Evolutionary conservation across 2,113 vertebrate species (phyloP).

Genomic region (Montifringilla adamsi): DNA sequence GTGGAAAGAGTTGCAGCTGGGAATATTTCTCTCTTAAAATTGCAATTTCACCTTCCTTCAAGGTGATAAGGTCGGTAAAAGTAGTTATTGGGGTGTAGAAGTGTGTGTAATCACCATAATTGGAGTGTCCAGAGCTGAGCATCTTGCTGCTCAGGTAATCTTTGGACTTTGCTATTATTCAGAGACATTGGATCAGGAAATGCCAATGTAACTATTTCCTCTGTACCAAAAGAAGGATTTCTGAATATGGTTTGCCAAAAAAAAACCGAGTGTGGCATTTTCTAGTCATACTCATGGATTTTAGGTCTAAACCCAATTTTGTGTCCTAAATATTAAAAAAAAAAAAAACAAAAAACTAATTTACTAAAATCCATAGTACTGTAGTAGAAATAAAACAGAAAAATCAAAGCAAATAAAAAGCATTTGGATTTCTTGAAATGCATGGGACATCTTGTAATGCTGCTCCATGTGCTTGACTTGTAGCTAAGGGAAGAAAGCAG

Average conservation of each 20-base stretch:
- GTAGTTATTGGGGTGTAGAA: accelerated
- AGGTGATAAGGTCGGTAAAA: accelerated
- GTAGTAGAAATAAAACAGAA: background rate
- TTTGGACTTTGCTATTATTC: background rate
- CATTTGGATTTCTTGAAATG: background rate
- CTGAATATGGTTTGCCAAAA: background rate
- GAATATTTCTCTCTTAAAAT: background rate
- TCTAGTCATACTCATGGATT: background rate
- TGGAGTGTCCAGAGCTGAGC: background rate
- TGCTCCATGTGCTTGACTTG: background rate
- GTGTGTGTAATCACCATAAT: background rate
- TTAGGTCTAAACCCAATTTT: background rate
- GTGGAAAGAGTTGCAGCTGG: background rate
- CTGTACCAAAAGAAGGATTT: background rate
- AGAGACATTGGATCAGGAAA: background rate
- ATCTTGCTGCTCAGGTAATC: background rate
- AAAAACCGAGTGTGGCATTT: background rate
- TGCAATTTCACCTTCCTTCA: accelerated
- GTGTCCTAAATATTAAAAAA: background rate
- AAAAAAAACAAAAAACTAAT: no score
- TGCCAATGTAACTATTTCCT: accelerated
- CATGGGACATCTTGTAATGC: background rate
- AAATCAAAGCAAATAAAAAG: background rate
- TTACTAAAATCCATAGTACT: background rate
- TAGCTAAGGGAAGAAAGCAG: slow-evolving; percentile 93